Evolutionary conservation across 1,140 invertebrate species (phyloP).

Genomic region (Psilanteris sp.): DNA sequence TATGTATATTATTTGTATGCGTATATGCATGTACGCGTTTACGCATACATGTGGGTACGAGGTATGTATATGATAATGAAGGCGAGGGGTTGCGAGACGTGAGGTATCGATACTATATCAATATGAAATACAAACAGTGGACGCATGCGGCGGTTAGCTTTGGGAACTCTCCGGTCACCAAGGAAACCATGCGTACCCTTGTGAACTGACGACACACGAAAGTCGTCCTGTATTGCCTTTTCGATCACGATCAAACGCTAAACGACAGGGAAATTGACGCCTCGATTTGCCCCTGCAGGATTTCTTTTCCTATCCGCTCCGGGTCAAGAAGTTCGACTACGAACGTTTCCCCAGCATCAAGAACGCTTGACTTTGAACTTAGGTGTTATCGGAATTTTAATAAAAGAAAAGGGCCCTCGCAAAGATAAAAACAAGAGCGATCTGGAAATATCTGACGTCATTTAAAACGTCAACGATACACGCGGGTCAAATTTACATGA

Average conservation of each 20-base stretch:
- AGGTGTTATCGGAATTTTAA: conserved; percentile 44
- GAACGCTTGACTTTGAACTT: conserved; percentile 35
- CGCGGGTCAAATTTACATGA: conserved; percentile 42
- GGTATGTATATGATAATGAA: background rate
- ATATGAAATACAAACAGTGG: conserved; percentile 79
- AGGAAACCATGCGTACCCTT: conserved; percentile 72
- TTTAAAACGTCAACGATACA: conserved; percentile 46
- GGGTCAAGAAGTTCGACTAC: conserved; percentile 36
- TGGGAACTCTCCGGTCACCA: conserved; percentile 73
- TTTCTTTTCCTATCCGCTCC: background rate
- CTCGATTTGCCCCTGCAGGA: conserved; percentile 19
- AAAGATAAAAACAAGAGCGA: background rate
- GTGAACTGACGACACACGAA: conserved; percentile 26
- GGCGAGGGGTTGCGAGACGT: background rate
- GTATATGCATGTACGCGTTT: conserved; percentile 9
- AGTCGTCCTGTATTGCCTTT: conserved; percentile 34
- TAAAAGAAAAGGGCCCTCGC: conserved; percentile 10
- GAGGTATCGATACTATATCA: conserved; percentile 79
- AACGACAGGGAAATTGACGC: conserved; percentile 73
- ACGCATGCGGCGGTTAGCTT: conserved; percentile 63
- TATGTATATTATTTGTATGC: no score
- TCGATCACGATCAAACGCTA: conserved; percentile 65
- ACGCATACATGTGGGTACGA: background rate
- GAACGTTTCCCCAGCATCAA: conserved; percentile 8
- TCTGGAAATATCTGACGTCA: conserved; percentile 9